Evolutionary conservation across 2,113 vertebrate genomes (phyloP).

Genomic region (Nyctibius bracteatus): DNA sequence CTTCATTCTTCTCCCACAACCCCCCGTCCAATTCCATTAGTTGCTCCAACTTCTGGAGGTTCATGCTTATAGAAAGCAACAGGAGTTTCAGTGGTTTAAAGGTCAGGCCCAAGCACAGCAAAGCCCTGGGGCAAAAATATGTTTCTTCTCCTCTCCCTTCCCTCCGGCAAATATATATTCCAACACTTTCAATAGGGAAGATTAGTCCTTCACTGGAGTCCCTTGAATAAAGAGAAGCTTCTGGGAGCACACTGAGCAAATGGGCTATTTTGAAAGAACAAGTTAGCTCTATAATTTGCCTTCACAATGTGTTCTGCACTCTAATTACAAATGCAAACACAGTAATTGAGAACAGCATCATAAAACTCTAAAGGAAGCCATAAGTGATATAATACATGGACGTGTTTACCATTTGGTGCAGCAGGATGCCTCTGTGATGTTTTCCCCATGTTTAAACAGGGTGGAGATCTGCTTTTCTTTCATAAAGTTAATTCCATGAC

Average conservation of each 20-base stretch:
- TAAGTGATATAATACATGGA: slow-evolving; percentile 66
- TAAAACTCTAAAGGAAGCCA: slow-evolving; percentile 57
- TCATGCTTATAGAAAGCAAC: background rate
- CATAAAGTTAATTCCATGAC: slow-evolving; percentile 29
- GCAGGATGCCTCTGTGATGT: slow-evolving; percentile 48
- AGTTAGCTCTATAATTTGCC: slow-evolving; percentile 49
- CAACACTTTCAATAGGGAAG: background rate
- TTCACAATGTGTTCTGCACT: slow-evolving; percentile 29
- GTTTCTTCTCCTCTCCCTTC: slow-evolving; percentile 3
- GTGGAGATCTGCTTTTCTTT: slow-evolving; percentile 57
- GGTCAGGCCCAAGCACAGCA: background rate
- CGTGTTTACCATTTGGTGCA: slow-evolving; percentile 57
- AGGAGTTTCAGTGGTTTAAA: slow-evolving; percentile 35
- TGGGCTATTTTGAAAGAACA: slow-evolving; percentile 56
- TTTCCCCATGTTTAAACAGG: slow-evolving; percentile 53
- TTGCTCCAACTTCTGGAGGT: background rate
- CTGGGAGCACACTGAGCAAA: slow-evolving; percentile 38
- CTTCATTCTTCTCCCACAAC: background rate
- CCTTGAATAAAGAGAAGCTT: slow-evolving; percentile 22
- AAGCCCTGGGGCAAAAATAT: background rate
- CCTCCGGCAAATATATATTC: background rate
- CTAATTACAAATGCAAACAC: slow-evolving; percentile 69
- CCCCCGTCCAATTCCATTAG: background rate
- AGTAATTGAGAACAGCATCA: slow-evolving; percentile 65
- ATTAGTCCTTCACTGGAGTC: background rate